Conservation (phyloP, 2,113 vertebrate genomes). For the Manacus vitellinus region DNA sequence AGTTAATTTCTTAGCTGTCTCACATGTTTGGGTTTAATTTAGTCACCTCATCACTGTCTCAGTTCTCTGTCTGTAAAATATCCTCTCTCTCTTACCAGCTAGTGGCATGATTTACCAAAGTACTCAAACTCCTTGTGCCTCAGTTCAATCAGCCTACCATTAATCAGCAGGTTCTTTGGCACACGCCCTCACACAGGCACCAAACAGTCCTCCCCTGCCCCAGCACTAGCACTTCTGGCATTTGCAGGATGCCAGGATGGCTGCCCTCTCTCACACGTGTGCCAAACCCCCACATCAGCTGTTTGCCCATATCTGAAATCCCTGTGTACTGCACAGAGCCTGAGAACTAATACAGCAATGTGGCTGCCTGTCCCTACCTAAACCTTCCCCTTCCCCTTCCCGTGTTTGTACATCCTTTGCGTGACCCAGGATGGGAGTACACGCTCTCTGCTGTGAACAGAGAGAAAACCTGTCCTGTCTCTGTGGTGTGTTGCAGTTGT, state of each 20-base stretch:
- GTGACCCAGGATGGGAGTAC: neutral
- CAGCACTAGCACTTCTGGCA: neutral
- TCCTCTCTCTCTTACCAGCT: neutral
- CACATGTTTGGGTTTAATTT: neutral
- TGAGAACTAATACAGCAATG: fast-evolving
- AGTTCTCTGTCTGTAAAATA: neutral
- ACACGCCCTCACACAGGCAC: neutral
- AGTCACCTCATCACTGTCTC: neutral
- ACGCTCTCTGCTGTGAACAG: neutral
- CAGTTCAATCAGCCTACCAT: neutral
- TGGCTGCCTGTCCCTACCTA: neutral
- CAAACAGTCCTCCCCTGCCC: neutral
- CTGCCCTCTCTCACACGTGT: fast-evolving
- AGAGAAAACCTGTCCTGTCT: neutral
- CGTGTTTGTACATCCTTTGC: fast-evolving
- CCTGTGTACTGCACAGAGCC: neutral
- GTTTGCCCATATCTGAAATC: fast-evolving
- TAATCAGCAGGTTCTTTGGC: neutral
- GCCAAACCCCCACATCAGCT: neutral
- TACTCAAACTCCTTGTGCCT: neutral
- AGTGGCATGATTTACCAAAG: neutral
- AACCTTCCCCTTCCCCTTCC: neutral
- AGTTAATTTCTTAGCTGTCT: conserved; percentile 5
- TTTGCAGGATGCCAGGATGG: neutral
- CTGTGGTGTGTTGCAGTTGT: neutral